phyloP scores from a whole-genome alignment of 2,888 invertebrate species.

The Neoitamus cyanurus region DNA sequence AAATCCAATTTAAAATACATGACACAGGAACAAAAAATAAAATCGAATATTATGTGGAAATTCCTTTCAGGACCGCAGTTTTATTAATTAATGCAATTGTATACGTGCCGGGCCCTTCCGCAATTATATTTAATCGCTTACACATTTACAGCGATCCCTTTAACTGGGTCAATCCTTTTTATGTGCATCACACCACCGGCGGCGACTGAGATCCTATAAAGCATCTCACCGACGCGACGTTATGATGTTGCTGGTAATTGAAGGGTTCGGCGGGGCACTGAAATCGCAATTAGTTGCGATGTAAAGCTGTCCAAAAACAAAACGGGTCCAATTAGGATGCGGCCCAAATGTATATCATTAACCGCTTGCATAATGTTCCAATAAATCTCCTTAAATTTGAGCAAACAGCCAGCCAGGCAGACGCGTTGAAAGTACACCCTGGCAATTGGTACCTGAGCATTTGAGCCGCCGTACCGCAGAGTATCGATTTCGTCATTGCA shows the following conservation, averaged over 20 bases:
- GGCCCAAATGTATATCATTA: conserved; percentile 6
- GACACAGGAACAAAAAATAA: too few relatives aligned
- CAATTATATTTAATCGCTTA: background rate
- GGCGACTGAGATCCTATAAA: background rate
- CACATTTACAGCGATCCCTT: background rate
- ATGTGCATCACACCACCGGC: background rate
- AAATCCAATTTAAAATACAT: too few relatives aligned
- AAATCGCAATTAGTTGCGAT: conserved; percentile 18
- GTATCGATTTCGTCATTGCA: conserved; percentile 36
- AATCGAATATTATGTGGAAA: background rate
- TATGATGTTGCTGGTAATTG: background rate
- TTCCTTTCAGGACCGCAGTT: background rate
- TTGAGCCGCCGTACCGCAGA: background rate
- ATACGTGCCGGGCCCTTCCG: background rate
- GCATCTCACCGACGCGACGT: background rate
- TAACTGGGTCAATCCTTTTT: background rate
- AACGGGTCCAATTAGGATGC: conserved; percentile 30
- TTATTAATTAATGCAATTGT: background rate
- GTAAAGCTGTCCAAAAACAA: background rate
- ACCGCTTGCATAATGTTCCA: conserved; percentile 4
- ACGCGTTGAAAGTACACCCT: background rate
- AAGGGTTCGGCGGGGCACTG: background rate
- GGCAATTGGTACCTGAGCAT: background rate
- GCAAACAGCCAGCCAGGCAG: background rate
- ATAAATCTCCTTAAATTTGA: conserved; percentile 27